Base-by-base conservation (phyloP, 2,797 vertebrate genomes). In the Epinephelus coioides region DNA sequence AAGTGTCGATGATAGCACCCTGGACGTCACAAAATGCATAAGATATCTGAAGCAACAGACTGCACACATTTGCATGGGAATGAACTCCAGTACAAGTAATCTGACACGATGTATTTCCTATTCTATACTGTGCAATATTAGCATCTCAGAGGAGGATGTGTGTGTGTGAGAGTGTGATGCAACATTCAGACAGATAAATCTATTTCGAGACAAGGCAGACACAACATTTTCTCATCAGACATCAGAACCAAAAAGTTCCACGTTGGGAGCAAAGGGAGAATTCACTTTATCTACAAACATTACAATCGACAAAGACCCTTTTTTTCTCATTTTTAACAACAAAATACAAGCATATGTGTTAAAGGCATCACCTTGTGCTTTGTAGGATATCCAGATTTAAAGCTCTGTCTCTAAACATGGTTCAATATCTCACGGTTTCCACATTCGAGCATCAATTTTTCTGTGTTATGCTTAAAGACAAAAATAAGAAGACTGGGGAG, bases 321-420 rank as follows among this genome's bases (percentile, higher is more conserved):
- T 88, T 78, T 38, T 49, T 18, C 51, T 69, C n/a, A 44, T 23
- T 86, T 84, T 44, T 47, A 50, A 82, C 75, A 79, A 76, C 60
- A 73, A 86, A 79, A 83, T 80, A 89, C 64, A 84, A 87, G 68
- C 79, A 69, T 82, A 40, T 27, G 56, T 84, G 73, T 85, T 81
- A 82, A 91, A 92, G 86, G 88, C 89, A 84, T 89, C 80, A 81
- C 76, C 67, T 88, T 90, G 86, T 91, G 89, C 88, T 91, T 87
- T 72, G 63, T 68, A 79, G 71, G 67, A 77, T 59, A 83, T 83
- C 72, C 60, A 86, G 44, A 60, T 78, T 61, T 81, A 90, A 91
- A 93, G 81, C 88, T 88, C 57, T 89, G 63, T 89, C 69, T 75
- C 71, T 76, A 78, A 73, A 84, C 66, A 73, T 73, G 69, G 73